Evolutionary conservation across 2,797 vertebrate species (phyloP).

Genomic region (Oreochromis grahami): DNA sequence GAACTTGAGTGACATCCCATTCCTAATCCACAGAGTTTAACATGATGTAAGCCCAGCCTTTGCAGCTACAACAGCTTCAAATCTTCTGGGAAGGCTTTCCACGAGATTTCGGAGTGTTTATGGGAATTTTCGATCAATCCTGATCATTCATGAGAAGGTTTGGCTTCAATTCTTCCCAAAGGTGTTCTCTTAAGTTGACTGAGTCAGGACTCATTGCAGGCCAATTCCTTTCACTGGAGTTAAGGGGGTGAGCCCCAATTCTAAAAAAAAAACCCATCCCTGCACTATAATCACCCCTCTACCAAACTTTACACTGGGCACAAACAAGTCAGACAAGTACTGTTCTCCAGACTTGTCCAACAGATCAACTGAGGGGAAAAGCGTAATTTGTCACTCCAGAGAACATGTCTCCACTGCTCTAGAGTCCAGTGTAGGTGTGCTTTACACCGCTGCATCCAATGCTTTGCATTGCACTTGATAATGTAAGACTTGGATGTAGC

Average conservation of each 20-base stretch:
- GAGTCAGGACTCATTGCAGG: neutral
- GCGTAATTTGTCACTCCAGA: accelerated
- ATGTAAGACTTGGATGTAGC: neutral
- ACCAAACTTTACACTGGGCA: neutral
- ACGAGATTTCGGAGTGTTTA: neutral
- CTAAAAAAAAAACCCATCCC: neutral
- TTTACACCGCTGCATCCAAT: neutral
- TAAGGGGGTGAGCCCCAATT: neutral
- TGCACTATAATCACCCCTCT: neutral
- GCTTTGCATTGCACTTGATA: neutral
- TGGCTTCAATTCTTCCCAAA: neutral
- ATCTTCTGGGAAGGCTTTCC: too few species aligned
- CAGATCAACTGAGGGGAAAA: neutral
- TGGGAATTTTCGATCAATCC: neutral
- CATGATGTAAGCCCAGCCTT: too few species aligned
- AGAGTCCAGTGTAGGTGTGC: neutral
- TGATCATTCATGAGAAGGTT: neutral
- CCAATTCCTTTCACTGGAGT: neutral
- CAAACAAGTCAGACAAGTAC: neutral
- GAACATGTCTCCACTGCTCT: neutral
- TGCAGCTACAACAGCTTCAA: too few species aligned
- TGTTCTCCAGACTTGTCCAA: neutral
- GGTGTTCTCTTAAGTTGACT: neutral
- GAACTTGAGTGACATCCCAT: too few species aligned
- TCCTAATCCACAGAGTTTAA: too few species aligned